Evolutionary conservation across 2,797 vertebrate species (phyloP).

Genomic region (Acanthurus tractus): DNA sequence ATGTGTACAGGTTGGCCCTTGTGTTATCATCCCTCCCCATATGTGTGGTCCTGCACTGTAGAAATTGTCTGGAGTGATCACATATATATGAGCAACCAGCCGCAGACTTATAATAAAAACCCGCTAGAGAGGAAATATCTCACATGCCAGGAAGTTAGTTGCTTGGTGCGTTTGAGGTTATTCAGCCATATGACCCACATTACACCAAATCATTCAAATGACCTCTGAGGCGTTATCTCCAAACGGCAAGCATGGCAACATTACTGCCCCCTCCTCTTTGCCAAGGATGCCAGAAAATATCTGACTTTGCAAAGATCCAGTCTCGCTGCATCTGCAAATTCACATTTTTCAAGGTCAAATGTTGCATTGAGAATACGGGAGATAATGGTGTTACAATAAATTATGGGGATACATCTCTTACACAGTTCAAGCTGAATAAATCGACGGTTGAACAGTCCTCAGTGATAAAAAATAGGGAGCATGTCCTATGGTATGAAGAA

Average conservation of each 20-base stretch:
- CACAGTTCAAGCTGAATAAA: slow-evolving; percentile 45
- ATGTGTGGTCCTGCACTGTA: slow-evolving; percentile 50
- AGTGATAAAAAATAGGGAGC: slow-evolving; percentile 27
- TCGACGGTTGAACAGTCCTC: slow-evolving; percentile 32
- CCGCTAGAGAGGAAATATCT: slow-evolving; percentile 54
- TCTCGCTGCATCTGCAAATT: slow-evolving; percentile 66
- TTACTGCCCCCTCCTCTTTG: slow-evolving; percentile 40
- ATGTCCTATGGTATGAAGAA: neutral
- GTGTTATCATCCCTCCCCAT: slow-evolving; percentile 66
- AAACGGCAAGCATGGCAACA: slow-evolving; percentile 68
- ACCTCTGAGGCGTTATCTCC: slow-evolving; percentile 75
- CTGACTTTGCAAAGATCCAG: slow-evolving; percentile 73
- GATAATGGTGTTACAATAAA: slow-evolving; percentile 68
- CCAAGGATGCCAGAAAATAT: slow-evolving; percentile 68
- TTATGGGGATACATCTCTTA: slow-evolving; percentile 44
- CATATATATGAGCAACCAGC: slow-evolving; percentile 52
- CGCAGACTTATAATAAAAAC: slow-evolving; percentile 39
- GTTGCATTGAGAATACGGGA: slow-evolving; percentile 49
- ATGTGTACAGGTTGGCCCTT: slow-evolving; percentile 33
- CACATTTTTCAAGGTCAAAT: slow-evolving; percentile 75
- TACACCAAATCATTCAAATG: slow-evolving; percentile 65
- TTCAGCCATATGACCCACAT: slow-evolving; percentile 60
- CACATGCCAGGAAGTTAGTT: slow-evolving; percentile 51
- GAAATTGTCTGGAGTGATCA: slow-evolving; percentile 49
- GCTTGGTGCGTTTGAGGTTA: slow-evolving; percentile 47